Percentiles rank a stretch among this genome's conserved stretches.
These are phyloP conservation scores for Zele albiditarsus DNA, from an alignment of 2,888 invertebrate species.

Conservation along the genomic window DNA sequence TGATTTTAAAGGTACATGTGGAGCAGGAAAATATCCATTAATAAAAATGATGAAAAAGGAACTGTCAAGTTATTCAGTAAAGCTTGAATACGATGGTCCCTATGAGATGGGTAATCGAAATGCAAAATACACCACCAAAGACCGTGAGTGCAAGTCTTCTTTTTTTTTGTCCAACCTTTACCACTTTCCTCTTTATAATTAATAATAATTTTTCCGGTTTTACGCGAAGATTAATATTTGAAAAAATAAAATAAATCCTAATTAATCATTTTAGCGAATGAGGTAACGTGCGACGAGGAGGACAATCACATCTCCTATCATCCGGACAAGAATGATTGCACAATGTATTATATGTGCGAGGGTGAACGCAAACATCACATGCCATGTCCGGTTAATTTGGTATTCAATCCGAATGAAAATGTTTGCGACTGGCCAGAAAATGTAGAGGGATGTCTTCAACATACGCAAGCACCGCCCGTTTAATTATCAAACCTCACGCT, in stretches of 20 bases:
- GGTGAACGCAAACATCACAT: slow-evolving; percentile 96
- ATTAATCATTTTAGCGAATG: slow-evolving; percentile 80
- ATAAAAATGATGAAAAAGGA: slow-evolving; percentile 91
- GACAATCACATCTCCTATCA: slow-evolving; percentile 97
- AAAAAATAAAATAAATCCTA: slow-evolving; percentile 3
- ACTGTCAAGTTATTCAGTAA: slow-evolving; percentile 86
- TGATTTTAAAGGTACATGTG: slow-evolving; percentile 93
- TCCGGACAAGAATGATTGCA: slow-evolving; percentile 91
- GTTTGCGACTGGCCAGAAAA: slow-evolving; percentile 98
- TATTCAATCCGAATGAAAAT: slow-evolving; percentile 93
- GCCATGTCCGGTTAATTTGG: slow-evolving; percentile 94
- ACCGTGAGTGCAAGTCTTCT: slow-evolving; percentile 80
- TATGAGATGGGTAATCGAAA: slow-evolving; percentile 82
- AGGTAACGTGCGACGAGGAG: slow-evolving; percentile 92
- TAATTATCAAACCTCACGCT: slow-evolving; percentile 48
- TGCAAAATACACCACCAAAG: slow-evolving; percentile 89
- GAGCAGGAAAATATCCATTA: slow-evolving; percentile 91
- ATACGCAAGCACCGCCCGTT: slow-evolving; percentile 79
- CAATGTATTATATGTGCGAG: slow-evolving; percentile 97
- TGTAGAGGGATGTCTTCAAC: slow-evolving; percentile 88
- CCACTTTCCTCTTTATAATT: too few species aligned
- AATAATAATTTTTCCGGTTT: too few species aligned
- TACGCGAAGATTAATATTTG: background rate
- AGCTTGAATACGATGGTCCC: slow-evolving; percentile 88
- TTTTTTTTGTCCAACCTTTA: too few species aligned